Evolutionary conservation across 2,888 invertebrate genomes (phyloP).

Genomic region (Vannuccia rotundouncinata): DNA sequence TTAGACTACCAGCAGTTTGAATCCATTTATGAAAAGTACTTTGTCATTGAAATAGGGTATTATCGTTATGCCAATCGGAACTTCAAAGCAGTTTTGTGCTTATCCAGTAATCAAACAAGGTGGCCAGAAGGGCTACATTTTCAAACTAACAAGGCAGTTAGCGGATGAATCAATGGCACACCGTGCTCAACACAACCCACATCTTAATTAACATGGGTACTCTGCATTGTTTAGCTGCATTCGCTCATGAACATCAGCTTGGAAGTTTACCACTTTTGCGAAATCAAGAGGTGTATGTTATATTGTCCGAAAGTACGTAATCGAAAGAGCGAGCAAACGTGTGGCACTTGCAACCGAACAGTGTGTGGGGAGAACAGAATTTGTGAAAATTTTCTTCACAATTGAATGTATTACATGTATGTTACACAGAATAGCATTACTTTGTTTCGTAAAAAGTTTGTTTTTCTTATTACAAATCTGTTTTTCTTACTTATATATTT

Average conservation of each 20-base stretch:
- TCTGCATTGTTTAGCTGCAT: neutral
- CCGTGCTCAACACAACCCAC: conserved; percentile 18
- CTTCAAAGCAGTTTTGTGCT: conserved; percentile 26
- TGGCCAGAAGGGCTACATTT: conserved; percentile 18
- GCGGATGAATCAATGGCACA: conserved; percentile 17
- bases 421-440: conserved; percentile 13
- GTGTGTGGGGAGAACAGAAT: neutral
- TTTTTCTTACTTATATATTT: conserved; percentile 20
- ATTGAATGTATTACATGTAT: neutral
- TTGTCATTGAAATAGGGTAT: neutral
- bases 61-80: conserved; percentile 7
- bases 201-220: neutral
- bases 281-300: conserved; percentile 18
- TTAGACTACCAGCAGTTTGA: neutral
- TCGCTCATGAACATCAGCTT: conserved; percentile 10
- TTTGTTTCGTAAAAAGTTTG: conserved; percentile 10
- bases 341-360: neutral
- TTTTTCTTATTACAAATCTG: conserved; percentile 26
- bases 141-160: conserved; percentile 21
- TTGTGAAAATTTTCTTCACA: neutral
- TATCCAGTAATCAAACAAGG: conserved; percentile 26
- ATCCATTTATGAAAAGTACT: neutral
- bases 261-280: conserved; percentile 6
- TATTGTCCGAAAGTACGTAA: neutral
- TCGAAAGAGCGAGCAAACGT: neutral